Percentiles rank a stretch among this genome's conserved stretches.
These are phyloP conservation scores for Hippocampus barbouri DNA, from an alignment of 2,113 vertebrate species.

Conservation along the genomic window DNA sequence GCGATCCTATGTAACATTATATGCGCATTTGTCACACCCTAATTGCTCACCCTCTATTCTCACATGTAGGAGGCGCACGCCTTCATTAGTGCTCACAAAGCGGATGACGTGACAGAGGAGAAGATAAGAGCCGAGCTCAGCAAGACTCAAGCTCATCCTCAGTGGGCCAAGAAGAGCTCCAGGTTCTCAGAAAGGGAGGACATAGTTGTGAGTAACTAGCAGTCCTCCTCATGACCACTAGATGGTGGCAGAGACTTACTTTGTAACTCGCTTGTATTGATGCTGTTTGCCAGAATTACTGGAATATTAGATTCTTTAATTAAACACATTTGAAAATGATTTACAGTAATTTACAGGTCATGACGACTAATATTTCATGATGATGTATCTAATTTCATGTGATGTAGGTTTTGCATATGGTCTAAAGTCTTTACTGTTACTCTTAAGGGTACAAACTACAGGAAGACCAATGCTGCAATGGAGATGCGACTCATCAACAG, in stretches of 20 bases:
- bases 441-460: constrained; percentile 82
- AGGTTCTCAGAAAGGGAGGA: constrained; percentile 66
- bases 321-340: neutral
- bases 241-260: constrained; percentile 52
- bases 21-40: constrained; percentile 29
- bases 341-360: too few species aligned
- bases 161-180: constrained; percentile 65
- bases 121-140: constrained; percentile 58
- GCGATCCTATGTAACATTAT: constrained; percentile 24
- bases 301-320: neutral
- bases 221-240: constrained; percentile 32
- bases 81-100: constrained; percentile 65
- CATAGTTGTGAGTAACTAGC: constrained; percentile 66
- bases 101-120: constrained; percentile 74
- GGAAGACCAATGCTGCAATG: constrained; percentile 81
- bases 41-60: constrained; percentile 16
- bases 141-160: constrained; percentile 55
- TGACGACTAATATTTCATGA: too few species aligned
- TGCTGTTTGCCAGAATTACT: neutral
- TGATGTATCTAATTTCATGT: neutral
- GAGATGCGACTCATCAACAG: constrained; percentile 80
- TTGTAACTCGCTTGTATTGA: neutral
- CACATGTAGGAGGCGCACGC: constrained; percentile 68
- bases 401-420: neutral
- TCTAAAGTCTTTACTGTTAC: constrained; percentile 3